Evolutionary conservation across 2,113 vertebrate genomes (phyloP).

Genomic region (Gila orcuttii): DNA sequence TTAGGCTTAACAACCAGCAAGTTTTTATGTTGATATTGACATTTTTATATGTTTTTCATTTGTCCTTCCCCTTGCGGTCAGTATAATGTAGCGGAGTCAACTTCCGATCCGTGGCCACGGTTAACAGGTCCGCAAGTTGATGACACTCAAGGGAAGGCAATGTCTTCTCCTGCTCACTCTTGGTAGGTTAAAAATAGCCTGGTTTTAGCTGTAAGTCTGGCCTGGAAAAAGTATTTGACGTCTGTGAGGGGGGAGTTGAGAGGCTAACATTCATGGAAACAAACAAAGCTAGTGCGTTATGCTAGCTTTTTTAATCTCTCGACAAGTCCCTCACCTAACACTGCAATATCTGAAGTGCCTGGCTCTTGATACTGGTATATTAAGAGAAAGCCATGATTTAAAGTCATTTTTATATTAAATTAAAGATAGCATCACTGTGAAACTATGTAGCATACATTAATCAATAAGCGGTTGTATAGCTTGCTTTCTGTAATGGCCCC

Average conservation of each 20-base stretch:
- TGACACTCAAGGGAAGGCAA: constrained; percentile 25
- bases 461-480: constrained; percentile 61
- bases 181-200: constrained; percentile 55
- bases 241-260: constrained; percentile 34
- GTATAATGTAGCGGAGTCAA: constrained; percentile 9
- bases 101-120: background rate
- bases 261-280: constrained; percentile 41
- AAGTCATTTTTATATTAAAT: constrained; percentile 56
- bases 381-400: constrained; percentile 55
- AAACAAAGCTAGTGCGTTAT: constrained; percentile 22
- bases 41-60: background rate
- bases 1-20: constrained; percentile 1
- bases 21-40: background rate
- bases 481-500: constrained; percentile 50
- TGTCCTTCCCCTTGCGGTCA: background rate
- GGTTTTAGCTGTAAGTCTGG: constrained; percentile 46
- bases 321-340: constrained; percentile 32
- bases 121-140: constrained; percentile 33
- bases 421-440: constrained; percentile 75
- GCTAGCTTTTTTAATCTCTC: constrained; percentile 10
- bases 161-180: constrained; percentile 27
- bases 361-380: constrained; percentile 53
- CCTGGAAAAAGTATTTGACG: constrained; percentile 45
- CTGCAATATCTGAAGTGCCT: constrained; percentile 59
- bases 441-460: constrained; percentile 71